Base-by-base conservation (phyloP, 2,888 invertebrate genomes). In the Chloroclystis v-ata region DNA sequence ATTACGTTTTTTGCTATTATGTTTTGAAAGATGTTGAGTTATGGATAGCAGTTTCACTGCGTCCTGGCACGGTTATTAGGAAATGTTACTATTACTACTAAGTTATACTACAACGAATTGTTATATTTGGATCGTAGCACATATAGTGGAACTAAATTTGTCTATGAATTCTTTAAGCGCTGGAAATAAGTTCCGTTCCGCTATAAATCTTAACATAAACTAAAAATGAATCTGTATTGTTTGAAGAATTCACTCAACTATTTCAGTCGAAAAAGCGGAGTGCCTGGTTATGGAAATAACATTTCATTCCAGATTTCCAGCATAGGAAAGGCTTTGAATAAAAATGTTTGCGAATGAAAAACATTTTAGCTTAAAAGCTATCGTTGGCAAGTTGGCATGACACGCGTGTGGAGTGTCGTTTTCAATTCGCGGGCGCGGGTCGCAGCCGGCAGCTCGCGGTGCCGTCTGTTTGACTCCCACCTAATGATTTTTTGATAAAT, bases 401-500 rank as follows among this genome's bases (percentile, higher is more conserved):
- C 40, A 42, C 44, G 25, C 29, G 32, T 33, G 30, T 43, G 30
- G 44, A 39, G 35, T 47, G 11, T 39, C 37, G 44, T 29, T 52
- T 52, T 44, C 47, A 44, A 47, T 47, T 42, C 38, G 33, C 33
- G 29, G 29, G 35, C 26, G 45, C 20, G 20, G 30, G 28, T 40
- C 47, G 28, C 39, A 37, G 42, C 25, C 44, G 20, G 16, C 24
- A 28, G 49, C 49, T 48, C 33, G 30, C n/a, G 51, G 47, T 48
- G 50, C 40, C 49, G 44, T 43, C 40, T 44, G 28, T 54, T 56
- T 49, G 54, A 45, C 43, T 56, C 41, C 41, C 43, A 35, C 57
- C 59, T 67, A 71, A 67, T 70, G 65, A 62, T 67, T 64, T 62
- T 61, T 60, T 68, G 66, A 69, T 63, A 67, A 71, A 69, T 67